Conservation (phyloP, 35 echinoderm and acorn worm species). For the Patiria miniata region DNA sequence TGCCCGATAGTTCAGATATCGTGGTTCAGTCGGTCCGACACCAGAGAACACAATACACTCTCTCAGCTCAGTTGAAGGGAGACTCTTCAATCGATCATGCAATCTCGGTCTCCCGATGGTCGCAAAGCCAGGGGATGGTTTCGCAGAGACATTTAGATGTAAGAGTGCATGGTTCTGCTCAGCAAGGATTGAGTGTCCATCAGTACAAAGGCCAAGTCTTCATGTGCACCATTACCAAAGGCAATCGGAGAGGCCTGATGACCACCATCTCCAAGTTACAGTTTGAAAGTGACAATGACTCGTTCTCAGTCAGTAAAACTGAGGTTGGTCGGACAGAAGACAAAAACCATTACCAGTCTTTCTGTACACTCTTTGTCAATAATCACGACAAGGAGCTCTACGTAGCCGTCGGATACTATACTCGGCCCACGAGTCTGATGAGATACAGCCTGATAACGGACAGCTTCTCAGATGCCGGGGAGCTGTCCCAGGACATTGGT, state of each 20-base stretch:
- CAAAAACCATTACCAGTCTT: too few species aligned
- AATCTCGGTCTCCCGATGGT: neutral
- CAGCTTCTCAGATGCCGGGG: neutral
- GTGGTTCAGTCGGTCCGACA: neutral
- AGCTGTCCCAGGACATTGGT: neutral
- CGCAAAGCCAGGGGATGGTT: neutral
- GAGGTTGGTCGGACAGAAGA: too few species aligned
- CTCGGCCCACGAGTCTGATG: neutral
- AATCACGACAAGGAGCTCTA: neutral
- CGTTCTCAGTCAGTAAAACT: too few species aligned
- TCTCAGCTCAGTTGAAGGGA: neutral
- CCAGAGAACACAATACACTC: neutral
- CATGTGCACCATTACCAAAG: too few species aligned
- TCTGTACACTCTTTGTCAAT: neutral
- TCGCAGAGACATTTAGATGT: neutral
- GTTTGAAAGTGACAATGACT: too few species aligned
- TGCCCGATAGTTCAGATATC: neutral
- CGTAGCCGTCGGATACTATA: neutral
- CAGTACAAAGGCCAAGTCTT: too few species aligned
- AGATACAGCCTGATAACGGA: neutral
- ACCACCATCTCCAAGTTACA: too few species aligned
- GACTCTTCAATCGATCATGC: neutral
- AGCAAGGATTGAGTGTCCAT: too few species aligned
- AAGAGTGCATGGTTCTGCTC: too few species aligned
- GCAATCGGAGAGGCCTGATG: too few species aligned